A percentile compares a stretch with the other conserved stretches of the same genome.
phyloP scores from a whole-genome alignment of 1,140 invertebrate species.

The Aphidius gifuensis region DNA sequence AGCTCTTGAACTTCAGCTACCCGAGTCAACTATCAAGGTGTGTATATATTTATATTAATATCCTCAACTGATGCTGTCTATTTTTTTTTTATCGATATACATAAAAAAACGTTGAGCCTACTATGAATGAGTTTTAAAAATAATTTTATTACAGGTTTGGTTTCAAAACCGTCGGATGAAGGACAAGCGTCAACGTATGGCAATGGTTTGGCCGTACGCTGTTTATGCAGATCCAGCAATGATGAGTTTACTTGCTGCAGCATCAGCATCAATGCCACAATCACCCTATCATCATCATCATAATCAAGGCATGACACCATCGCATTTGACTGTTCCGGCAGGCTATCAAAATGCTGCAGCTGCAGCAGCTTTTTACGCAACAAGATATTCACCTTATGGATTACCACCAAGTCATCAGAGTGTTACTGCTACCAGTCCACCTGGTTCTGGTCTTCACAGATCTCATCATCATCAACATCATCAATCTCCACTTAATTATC shows the following conservation, averaged over 20 bases:
- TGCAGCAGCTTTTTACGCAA: slow-evolving; percentile 39
- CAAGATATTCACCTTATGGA: slow-evolving; percentile 40
- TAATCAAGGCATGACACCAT: slow-evolving; percentile 49
- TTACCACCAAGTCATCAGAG: background rate
- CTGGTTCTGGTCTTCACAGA: no score
- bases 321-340: slow-evolving; percentile 36
- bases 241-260: slow-evolving; percentile 86
- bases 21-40: slow-evolving; percentile 98
- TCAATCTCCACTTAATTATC: slow-evolving; percentile 27
- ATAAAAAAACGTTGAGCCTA: no score
- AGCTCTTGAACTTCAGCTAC: slow-evolving; percentile 88
- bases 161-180: slow-evolving; percentile 99
- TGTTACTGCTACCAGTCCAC: no score
- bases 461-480: slow-evolving; percentile 27
- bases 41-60: slow-evolving; percentile 21
- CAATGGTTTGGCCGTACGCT: slow-evolving; percentile 91
- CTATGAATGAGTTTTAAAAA: background rate
- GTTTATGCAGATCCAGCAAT: slow-evolving; percentile 90
- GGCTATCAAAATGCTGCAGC: slow-evolving; percentile 37
- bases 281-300: slow-evolving; percentile 44
- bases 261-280: slow-evolving; percentile 62
- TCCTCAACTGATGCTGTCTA: background rate
- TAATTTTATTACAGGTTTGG: slow-evolving; percentile 75
- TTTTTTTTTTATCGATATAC: no score
- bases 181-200: slow-evolving; percentile 91